A percentile compares a stretch with the other conserved stretches of the same genome.
Conservation (phyloP, 1,140 invertebrate genomes). For the Holotrichia oblita region DNA sequence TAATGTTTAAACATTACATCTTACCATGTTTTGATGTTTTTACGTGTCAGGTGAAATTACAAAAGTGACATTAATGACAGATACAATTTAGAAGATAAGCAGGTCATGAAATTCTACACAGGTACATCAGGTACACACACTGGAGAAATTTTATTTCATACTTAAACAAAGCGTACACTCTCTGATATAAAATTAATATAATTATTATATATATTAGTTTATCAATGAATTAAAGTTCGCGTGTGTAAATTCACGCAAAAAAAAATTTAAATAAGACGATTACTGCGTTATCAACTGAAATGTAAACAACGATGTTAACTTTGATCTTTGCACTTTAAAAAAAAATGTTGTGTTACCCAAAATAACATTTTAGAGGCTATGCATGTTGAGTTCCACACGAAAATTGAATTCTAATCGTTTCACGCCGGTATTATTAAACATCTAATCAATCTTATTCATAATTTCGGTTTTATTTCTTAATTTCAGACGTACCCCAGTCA, state of each 20-base stretch:
- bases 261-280: not conserved
- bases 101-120: not conserved
- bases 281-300: not conserved
- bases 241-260: not conserved
- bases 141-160: not conserved
- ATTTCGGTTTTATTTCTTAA: too few relatives aligned
- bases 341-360: not conserved
- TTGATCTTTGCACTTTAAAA: conserved; percentile 26
- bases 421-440: not conserved
- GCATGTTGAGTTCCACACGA: too few relatives aligned
- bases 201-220: not conserved
- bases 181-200: not conserved
- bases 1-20: not conserved
- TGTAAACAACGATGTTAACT: not conserved
- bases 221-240: not conserved
- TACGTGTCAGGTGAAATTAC: conserved; percentile 36
- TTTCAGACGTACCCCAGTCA: conserved; percentile 14
- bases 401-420: not conserved
- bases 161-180: not conserved
- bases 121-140: conserved; percentile 23
- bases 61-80: not conserved
- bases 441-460: too few relatives aligned
- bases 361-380: too few relatives aligned
- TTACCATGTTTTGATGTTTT: conserved; percentile 35
- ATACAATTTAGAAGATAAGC: not conserved